Percentiles rank a stretch among this genome's conserved stretches.
These are phyloP conservation scores for Portunus trituberculatus DNA, from an alignment of 1,140 invertebrate species.

Conservation along the genomic window DNA sequence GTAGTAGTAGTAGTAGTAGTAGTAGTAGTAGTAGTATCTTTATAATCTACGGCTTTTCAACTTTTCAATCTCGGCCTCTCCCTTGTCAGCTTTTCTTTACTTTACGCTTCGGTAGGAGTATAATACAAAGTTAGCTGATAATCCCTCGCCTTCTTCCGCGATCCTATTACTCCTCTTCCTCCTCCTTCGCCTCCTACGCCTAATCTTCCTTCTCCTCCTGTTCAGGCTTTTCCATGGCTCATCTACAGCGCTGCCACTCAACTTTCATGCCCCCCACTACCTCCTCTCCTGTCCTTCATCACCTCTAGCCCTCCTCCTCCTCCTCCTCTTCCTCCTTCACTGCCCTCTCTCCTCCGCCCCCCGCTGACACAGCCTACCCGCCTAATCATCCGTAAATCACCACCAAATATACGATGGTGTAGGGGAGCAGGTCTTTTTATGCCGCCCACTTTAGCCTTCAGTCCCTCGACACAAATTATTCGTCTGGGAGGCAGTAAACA, in stretches of 20 bases:
- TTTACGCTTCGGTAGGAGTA: background rate
- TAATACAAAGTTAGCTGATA: too few relatives aligned
- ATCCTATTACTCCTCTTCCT: background rate
- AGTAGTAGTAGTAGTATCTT: too few relatives aligned
- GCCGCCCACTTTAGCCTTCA: background rate
- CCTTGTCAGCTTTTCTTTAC: background rate
- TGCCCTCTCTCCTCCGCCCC: background rate
- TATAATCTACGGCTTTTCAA: too few relatives aligned
- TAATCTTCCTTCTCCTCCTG: background rate
- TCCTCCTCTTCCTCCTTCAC: too few relatives aligned
- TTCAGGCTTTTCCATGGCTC: background rate
- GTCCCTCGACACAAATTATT: conserved; percentile 7
- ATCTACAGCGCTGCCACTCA: background rate
- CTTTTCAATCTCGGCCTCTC: background rate
- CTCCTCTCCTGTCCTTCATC: background rate
- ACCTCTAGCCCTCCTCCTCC: too few relatives aligned
- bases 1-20: too few relatives aligned
- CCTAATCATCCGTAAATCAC: conserved; percentile 1
- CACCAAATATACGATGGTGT: conserved; percentile 2
- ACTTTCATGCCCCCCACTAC: background rate
- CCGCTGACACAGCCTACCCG: background rate
- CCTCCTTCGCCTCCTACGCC: background rate
- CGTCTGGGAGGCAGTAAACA: background rate
- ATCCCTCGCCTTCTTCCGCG: too few relatives aligned
- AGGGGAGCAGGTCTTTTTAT: background rate